Percentiles rank a stretch among this genome's conserved stretches.
Evolutionary conservation across 2,888 invertebrate species (phyloP).

Genomic region (Deilephila porcellus): DNA sequence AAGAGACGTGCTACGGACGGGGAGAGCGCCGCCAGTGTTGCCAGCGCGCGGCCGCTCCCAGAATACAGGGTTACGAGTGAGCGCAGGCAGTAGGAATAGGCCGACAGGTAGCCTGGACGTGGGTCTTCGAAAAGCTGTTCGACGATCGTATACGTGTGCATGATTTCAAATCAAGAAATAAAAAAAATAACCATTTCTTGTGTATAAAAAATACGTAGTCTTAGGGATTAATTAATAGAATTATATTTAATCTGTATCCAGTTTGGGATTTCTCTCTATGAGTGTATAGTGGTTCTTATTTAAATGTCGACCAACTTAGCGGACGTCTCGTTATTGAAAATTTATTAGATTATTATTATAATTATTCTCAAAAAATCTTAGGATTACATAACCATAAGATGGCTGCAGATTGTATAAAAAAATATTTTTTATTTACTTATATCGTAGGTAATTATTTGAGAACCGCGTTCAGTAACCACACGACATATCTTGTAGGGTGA

Average conservation of each 20-base stretch:
- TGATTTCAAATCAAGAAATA: slow-evolving; percentile 81
- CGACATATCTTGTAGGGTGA: slow-evolving; percentile 80
- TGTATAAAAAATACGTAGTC: slow-evolving; percentile 79
- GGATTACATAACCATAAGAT: slow-evolving; percentile 80
- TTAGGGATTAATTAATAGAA: slow-evolving; percentile 82
- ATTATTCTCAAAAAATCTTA: slow-evolving; percentile 77
- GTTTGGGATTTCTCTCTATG: slow-evolving; percentile 84
- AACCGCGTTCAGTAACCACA: slow-evolving; percentile 66
- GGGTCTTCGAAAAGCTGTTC: slow-evolving; percentile 81
- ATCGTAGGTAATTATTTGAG: slow-evolving; percentile 74
- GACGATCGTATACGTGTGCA: slow-evolving; percentile 83
- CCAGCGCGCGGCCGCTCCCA: slow-evolving; percentile 56
- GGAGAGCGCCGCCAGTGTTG: slow-evolving; percentile 54
- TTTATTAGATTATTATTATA: slow-evolving; percentile 82
- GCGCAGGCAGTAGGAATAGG: slow-evolving; percentile 57
- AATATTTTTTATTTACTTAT: slow-evolving; percentile 78
- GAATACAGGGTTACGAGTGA: slow-evolving; percentile 74
- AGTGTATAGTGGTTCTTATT: slow-evolving; percentile 84
- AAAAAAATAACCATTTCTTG: slow-evolving; percentile 75
- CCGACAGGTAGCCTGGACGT: slow-evolving; percentile 65
- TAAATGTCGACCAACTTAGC: slow-evolving; percentile 84
- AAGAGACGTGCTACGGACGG: slow-evolving; percentile 43
- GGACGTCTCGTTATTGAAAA: slow-evolving; percentile 83
- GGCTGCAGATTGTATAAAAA: slow-evolving; percentile 82
- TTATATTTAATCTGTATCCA: slow-evolving; percentile 84